Percentiles rank a stretch among this genome's conserved stretches.
phyloP scores from a whole-genome alignment of 2,888 invertebrate genomes.

The Standfussiana lucernea region DNA sequence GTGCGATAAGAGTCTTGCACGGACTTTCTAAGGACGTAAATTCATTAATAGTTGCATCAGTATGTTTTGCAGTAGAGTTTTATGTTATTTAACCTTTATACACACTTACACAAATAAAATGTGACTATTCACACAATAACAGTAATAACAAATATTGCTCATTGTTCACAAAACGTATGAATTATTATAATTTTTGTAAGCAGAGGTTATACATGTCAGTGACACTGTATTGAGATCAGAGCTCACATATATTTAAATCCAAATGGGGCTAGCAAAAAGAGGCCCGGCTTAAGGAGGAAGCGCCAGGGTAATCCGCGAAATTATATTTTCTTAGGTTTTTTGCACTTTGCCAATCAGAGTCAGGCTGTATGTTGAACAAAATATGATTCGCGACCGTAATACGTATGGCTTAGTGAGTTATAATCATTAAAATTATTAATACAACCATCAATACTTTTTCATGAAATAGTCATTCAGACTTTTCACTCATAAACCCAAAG shows the following conservation, averaged over 20 bases:
- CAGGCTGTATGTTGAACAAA: too few species aligned
- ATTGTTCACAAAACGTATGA: not conserved
- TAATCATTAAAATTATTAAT: too few species aligned
- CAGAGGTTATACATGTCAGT: not conserved
- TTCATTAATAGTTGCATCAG: not conserved
- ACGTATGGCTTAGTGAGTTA: too few species aligned
- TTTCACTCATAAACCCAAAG: too few species aligned
- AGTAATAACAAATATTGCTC: not conserved
- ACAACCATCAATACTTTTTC: too few species aligned
- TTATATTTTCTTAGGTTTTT: not conserved
- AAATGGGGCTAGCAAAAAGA: not conserved
- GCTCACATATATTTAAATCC: not conserved
- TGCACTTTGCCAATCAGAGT: too few species aligned
- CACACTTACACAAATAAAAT: not conserved
- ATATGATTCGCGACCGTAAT: too few species aligned
- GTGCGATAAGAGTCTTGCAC: not conserved
- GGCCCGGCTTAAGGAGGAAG: not conserved
- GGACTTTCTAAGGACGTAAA: not conserved
- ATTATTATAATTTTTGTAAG: not conserved
- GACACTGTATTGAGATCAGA: not conserved
- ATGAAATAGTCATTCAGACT: too few species aligned
- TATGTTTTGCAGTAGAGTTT: not conserved
- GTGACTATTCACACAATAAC: slow-evolving; percentile 3
- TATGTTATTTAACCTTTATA: slow-evolving; percentile 17
- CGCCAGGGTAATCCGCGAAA: not conserved